Evolutionary conservation across 2,797 vertebrate species (phyloP).

Genomic region (Pogonophryne albipinna): DNA sequence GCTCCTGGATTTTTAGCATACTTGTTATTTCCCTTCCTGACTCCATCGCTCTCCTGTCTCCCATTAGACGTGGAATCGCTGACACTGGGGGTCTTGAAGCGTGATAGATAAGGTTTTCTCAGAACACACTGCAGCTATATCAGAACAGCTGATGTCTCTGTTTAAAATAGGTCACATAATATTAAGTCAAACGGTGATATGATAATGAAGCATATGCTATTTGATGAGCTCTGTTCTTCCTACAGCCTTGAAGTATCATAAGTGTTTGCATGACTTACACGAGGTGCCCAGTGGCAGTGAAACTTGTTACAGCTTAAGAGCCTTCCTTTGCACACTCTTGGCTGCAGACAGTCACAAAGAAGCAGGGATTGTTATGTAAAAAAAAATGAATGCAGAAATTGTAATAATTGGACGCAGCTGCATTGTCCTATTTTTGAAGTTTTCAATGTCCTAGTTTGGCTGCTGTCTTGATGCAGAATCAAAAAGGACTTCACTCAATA

Average conservation of each 20-base stretch:
- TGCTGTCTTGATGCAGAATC: background rate
- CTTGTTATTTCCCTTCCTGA: background rate
- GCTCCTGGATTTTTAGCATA: conserved; percentile 16
- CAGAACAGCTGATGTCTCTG: background rate
- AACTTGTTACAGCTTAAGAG: background rate
- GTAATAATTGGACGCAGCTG: background rate
- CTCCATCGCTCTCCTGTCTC: conserved; percentile 17
- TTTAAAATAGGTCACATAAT: background rate
- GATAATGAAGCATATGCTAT: conserved; percentile 15
- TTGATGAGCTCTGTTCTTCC: conserved; percentile 18
- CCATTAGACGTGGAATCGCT: conserved; percentile 21
- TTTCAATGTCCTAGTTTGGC: too few relatives aligned
- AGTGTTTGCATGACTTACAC: conserved; percentile 24
- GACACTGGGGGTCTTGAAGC: conserved; percentile 7
- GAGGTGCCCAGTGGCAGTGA: background rate
- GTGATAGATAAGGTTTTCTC: conserved; percentile 7
- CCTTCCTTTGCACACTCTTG: background rate
- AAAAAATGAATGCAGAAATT: background rate
- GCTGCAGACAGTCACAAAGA: background rate
- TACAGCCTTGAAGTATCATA: conserved; percentile 7
- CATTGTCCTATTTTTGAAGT: background rate
- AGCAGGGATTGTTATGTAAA: background rate
- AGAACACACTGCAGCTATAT: conserved; percentile 2
- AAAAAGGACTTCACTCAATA: conserved; percentile 7
- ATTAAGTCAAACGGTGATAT: conserved; percentile 22